A percentile compares a stretch with the other conserved stretches of the same genome.
phyloP scores from a whole-genome alignment of 2,888 invertebrate species.

The Thysanoteuthis rhombus region DNA sequence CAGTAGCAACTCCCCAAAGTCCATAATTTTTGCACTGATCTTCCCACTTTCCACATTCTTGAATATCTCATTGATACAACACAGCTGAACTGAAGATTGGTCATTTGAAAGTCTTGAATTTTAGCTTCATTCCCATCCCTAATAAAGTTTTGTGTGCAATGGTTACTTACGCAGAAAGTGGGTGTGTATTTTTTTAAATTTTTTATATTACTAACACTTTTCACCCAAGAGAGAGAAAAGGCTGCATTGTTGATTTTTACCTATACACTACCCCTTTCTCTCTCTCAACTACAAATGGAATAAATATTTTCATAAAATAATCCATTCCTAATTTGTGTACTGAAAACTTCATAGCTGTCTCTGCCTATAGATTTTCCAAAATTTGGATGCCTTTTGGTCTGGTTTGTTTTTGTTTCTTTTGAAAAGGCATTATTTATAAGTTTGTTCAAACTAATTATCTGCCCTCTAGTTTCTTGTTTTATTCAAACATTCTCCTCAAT shows the following conservation, averaged over 20 bases:
- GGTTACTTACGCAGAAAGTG: not conserved
- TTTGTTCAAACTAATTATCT: not conserved
- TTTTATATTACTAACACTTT: no score
- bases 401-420: not conserved
- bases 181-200: no score
- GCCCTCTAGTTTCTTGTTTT: not conserved
- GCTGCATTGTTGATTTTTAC: no score
- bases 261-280: not conserved
- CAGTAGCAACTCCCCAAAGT: no score
- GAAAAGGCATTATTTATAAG: not conserved
- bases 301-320: not conserved
- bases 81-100: not conserved
- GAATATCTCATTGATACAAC: not conserved
- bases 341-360: not conserved
- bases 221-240: no score
- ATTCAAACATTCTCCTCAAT: not conserved
- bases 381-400: not conserved
- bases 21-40: no score
- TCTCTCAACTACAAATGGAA: not conserved
- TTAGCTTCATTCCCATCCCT: not conserved
- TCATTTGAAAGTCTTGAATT: not conserved
- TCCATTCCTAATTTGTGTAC: not conserved
- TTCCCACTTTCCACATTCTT: not conserved
- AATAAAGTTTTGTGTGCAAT: not conserved
- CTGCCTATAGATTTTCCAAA: not conserved